These are phyloP conservation scores for Diachasmimorpha longicaudata DNA, from an alignment of 1,140 invertebrate genomes.

Conservation along the genomic window DNA sequence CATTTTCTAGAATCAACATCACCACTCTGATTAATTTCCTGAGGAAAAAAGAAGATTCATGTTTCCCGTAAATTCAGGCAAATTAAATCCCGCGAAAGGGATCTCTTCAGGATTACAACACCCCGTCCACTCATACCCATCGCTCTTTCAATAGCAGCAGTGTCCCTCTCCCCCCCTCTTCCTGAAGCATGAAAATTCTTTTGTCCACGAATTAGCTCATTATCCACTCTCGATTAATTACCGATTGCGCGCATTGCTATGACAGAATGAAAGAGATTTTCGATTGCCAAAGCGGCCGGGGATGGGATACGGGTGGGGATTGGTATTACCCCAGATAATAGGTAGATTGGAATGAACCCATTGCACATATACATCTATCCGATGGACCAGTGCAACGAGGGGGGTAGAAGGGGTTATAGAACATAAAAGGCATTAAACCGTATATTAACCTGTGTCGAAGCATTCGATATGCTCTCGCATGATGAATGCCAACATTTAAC, in stretches of 20 bases:
- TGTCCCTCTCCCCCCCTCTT: background rate
- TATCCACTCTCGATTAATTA: conserved; percentile 17
- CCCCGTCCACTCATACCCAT: background rate
- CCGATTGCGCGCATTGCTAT: background rate
- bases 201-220: conserved; percentile 18
- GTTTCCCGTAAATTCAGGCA: no score
- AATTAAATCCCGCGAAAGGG: no score
- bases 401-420: background rate
- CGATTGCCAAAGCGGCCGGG: background rate
- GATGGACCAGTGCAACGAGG: background rate
- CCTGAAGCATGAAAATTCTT: background rate
- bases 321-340: background rate
- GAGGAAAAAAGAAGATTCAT: no score
- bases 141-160: background rate
- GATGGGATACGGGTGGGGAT: background rate
- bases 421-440: conserved; percentile 5
- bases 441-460: background rate
- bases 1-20: no score
- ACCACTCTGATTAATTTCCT: no score
- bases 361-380: background rate
- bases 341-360: background rate
- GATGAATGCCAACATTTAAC: background rate
- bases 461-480: background rate
- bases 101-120: no score
- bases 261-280: background rate